These are phyloP conservation scores for Heliconius erato DNA, from an alignment of 2,888 invertebrate genomes.

Conservation along the genomic window DNA sequence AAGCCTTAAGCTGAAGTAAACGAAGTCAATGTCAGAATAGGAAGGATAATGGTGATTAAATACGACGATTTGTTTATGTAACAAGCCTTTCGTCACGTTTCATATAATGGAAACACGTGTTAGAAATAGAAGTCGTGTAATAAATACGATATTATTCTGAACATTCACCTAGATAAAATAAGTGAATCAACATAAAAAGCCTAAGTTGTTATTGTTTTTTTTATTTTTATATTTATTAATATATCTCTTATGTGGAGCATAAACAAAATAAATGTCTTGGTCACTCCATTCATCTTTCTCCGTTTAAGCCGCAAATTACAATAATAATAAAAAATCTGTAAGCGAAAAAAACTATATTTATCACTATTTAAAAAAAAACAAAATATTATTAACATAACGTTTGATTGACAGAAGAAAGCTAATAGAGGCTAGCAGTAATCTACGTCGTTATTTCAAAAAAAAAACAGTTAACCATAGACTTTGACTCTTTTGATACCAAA, in stretches of 20 bases:
- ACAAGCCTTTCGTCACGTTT: conserved; percentile 14
- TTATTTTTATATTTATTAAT: background rate
- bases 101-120: conserved; percentile 18
- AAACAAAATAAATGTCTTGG: background rate
- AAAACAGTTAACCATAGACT: background rate
- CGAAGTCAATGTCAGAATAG: conserved; percentile 23
- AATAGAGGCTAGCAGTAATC: background rate
- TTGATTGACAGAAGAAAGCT: background rate
- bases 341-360: background rate
- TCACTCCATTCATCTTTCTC: background rate
- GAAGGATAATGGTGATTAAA: conserved; percentile 10
- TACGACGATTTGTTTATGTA: conserved; percentile 16
- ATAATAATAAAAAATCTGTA: background rate
- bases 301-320: background rate
- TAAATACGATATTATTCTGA: background rate
- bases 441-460: background rate
- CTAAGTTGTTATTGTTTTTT: background rate
- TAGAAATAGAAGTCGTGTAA: background rate
- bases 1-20: background rate
- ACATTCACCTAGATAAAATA: background rate
- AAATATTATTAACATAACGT: background rate
- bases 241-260: background rate
- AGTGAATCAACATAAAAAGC: background rate
- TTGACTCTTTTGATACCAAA: background rate
- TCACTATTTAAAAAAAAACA: background rate